Evolutionary conservation across 2,888 invertebrate genomes (phyloP).

Genomic region (Conchocele bisecta): DNA sequence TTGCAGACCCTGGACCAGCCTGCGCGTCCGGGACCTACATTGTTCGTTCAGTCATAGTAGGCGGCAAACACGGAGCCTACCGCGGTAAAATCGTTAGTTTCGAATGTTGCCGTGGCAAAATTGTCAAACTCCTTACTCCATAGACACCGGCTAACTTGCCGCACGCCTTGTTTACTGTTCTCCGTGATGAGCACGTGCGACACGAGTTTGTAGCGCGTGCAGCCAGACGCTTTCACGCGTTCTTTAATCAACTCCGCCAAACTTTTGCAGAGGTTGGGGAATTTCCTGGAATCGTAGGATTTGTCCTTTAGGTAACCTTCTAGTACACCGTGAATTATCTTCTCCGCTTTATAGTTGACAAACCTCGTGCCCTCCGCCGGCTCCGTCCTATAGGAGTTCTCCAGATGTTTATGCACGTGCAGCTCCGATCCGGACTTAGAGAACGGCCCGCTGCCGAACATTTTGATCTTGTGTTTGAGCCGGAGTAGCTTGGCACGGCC

Average conservation of each 20-base stretch:
- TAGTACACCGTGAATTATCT: conserved; percentile 65
- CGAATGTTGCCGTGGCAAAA: conserved; percentile 67
- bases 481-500: conserved; percentile 48
- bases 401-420: conserved; percentile 52
- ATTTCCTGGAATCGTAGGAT: conserved; percentile 68
- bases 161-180: conserved; percentile 66
- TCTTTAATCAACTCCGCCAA: conserved; percentile 73
- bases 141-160: conserved; percentile 68
- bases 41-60: conserved; percentile 64
- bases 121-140: conserved; percentile 71
- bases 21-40: too few relatives aligned
- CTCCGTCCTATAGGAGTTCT: conserved; percentile 69
- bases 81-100: conserved; percentile 65
- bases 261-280: conserved; percentile 68
- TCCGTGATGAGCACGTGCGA: conserved; percentile 69
- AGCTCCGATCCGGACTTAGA: conserved; percentile 58
- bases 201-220: conserved; percentile 69
- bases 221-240: conserved; percentile 66
- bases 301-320: conserved; percentile 67
- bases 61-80: conserved; percentile 71
- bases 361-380: conserved; percentile 61
- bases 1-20: too few relatives aligned
- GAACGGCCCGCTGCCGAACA: conserved; percentile 59
- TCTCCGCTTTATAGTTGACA: conserved; percentile 61
- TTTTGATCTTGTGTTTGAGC: conserved; percentile 60